These are phyloP conservation scores for Trisateles emortualis DNA, from an alignment of 2,888 invertebrate genomes.

Conservation along the genomic window DNA sequence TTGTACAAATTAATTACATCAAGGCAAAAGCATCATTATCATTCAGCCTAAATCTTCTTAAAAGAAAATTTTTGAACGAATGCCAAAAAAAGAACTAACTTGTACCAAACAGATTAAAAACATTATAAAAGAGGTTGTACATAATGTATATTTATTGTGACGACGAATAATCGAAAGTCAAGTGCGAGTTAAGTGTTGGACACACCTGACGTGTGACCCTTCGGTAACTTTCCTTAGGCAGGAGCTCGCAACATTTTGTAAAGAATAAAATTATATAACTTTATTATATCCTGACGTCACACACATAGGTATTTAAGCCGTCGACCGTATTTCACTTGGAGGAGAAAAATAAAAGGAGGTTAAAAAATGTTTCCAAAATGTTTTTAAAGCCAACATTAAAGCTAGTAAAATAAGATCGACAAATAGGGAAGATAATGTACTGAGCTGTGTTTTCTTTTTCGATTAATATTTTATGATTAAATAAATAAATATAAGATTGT, in stretches of 20 bases:
- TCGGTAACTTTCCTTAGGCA: constrained; percentile 33
- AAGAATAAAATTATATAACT: not conserved
- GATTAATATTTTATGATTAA: too few relatives aligned
- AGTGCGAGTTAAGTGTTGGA: constrained; percentile 17
- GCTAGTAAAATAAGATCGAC: too few relatives aligned
- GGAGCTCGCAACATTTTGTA: constrained; percentile 21
- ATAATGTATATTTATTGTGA: not conserved
- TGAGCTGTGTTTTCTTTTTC: too few relatives aligned
- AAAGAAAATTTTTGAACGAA: constrained; percentile 4
- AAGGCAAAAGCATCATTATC: constrained; percentile 15
- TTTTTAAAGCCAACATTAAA: too few relatives aligned
- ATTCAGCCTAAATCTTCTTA: constrained; percentile 5
- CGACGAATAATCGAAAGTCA: constrained; percentile 21
- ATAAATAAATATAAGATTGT: too few relatives aligned
- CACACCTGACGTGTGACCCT: constrained; percentile 30
- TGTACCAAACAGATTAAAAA: constrained; percentile 33
- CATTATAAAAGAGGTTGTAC: constrained; percentile 22
- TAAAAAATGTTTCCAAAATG: too few relatives aligned
- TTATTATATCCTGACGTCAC: too few relatives aligned
- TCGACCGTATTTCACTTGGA: too few relatives aligned
- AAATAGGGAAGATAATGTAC: too few relatives aligned
- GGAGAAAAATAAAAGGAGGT: too few relatives aligned
- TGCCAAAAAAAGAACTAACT: constrained; percentile 2
- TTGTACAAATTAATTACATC: constrained; percentile 3
- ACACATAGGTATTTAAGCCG: too few relatives aligned